These are phyloP conservation scores for Podiceps cristatus DNA, from an alignment of 2,113 vertebrate species.

Conservation along the genomic window DNA sequence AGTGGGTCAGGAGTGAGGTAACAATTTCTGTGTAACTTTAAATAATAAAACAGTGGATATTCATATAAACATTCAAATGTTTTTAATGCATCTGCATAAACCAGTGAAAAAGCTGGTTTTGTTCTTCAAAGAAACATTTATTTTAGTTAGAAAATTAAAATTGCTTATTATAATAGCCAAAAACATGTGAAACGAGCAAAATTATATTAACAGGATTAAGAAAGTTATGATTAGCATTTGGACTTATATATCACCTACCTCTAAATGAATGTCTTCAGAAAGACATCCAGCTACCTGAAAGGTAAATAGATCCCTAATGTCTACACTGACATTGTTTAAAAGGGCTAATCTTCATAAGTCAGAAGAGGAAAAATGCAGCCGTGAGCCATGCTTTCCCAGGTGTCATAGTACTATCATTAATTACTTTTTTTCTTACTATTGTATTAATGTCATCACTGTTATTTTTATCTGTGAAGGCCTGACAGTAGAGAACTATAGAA, in stretches of 20 bases:
- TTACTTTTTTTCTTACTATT: not conserved
- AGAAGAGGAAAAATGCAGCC: not conserved
- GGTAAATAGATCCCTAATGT: not conserved
- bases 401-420: not conserved
- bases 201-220: not conserved
- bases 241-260: not conserved
- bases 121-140: not conserved
- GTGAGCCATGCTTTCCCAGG: not conserved
- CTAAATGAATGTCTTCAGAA: not conserved
- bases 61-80: not conserved
- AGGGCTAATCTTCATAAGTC: not conserved
- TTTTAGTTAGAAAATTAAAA: not conserved
- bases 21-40: not conserved
- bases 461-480: not conserved
- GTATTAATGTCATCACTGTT: not conserved
- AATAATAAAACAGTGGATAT: not conserved
- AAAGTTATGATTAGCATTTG: not conserved
- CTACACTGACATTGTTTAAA: not conserved
- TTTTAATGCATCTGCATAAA: not conserved
- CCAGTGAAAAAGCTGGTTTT: not conserved
- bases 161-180: not conserved
- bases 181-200: not conserved
- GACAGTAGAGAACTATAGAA: not conserved
- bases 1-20: not conserved
- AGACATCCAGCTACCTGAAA: not conserved